A percentile compares a stretch with the other conserved stretches of the same genome.
phyloP scores from a whole-genome alignment of 2,888 invertebrate species.

The Thereva nobilitata region DNA sequence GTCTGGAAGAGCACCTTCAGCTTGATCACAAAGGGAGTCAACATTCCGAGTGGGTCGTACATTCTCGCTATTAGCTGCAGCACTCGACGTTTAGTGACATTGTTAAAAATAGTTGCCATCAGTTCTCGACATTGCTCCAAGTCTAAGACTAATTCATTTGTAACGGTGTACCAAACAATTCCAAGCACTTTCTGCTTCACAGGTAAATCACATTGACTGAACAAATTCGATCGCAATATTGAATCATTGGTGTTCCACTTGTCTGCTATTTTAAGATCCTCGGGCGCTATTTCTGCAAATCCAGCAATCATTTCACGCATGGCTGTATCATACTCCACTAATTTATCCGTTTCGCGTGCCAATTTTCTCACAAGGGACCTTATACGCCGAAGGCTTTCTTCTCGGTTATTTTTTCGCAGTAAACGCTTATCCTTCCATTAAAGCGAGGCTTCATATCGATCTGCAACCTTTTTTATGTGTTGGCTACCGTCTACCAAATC shows the following conservation, averaged over 20 bases:
- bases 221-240: neutral
- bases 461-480: too few relatives aligned
- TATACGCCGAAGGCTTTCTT: neutral
- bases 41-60: neutral
- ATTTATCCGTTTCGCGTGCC: neutral
- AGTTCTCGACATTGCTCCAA: neutral
- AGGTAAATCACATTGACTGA: too few relatives aligned
- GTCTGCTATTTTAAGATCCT: too few relatives aligned
- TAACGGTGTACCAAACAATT: too few relatives aligned
- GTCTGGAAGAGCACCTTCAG: neutral
- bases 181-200: too few relatives aligned
- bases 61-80: neutral
- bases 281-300: neutral
- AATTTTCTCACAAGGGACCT: neutral
- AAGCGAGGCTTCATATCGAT: too few relatives aligned
- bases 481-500: too few relatives aligned
- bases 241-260: neutral
- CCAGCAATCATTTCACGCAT: conserved; percentile 2
- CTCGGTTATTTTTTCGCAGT: neutral
- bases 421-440: neutral
- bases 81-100: neutral
- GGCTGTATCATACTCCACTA: neutral
- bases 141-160: conserved; percentile 1
- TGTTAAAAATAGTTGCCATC: neutral
- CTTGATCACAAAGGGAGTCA: too few relatives aligned